Evolutionary conservation across 2,797 vertebrate species (phyloP).

Genomic region (Selene dorsalis): DNA sequence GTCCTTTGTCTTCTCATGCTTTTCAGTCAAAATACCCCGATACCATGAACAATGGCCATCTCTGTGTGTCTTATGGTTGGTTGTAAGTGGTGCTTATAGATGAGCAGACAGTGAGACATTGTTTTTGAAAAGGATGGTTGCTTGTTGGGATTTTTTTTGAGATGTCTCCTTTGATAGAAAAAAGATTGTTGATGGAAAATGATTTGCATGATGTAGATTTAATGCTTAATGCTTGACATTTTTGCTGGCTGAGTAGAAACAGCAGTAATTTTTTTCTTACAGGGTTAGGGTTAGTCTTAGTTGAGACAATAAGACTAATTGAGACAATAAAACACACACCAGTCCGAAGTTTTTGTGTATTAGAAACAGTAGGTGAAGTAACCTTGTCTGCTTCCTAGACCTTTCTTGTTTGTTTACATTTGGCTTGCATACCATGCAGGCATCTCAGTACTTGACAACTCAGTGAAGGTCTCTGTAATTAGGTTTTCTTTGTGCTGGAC

Average conservation of each 20-base stretch:
- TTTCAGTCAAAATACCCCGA: slow-evolving; percentile 66
- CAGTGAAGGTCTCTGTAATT: slow-evolving; percentile 56
- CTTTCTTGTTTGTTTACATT: slow-evolving; percentile 54
- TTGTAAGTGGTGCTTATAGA: slow-evolving; percentile 56
- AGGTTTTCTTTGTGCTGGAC: slow-evolving; percentile 41
- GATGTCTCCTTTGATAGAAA: slow-evolving; percentile 51
- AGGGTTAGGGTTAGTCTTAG: background rate
- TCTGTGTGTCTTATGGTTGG: slow-evolving; percentile 64
- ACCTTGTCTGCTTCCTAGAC: slow-evolving; percentile 7
- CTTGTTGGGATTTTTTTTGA: slow-evolving; percentile 53
- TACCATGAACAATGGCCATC: slow-evolving; percentile 65
- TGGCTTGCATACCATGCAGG: slow-evolving; percentile 37
- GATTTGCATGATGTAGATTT: too few relatives aligned
- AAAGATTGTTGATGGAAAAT: too few relatives aligned
- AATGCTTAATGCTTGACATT: too few relatives aligned
- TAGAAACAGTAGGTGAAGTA: background rate
- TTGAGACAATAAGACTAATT: background rate
- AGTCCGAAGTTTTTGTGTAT: slow-evolving; percentile 14
- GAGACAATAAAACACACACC: background rate
- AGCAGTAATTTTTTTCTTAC: too few relatives aligned
- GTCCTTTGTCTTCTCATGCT: slow-evolving; percentile 47
- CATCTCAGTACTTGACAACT: slow-evolving; percentile 43
- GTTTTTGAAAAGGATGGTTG: slow-evolving; percentile 51
- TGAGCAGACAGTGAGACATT: slow-evolving; percentile 63
- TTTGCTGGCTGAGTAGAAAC: too few relatives aligned